These are phyloP conservation scores for Lophotis ruficrista DNA, from an alignment of 2,113 vertebrate genomes.

Conservation along the genomic window DNA sequence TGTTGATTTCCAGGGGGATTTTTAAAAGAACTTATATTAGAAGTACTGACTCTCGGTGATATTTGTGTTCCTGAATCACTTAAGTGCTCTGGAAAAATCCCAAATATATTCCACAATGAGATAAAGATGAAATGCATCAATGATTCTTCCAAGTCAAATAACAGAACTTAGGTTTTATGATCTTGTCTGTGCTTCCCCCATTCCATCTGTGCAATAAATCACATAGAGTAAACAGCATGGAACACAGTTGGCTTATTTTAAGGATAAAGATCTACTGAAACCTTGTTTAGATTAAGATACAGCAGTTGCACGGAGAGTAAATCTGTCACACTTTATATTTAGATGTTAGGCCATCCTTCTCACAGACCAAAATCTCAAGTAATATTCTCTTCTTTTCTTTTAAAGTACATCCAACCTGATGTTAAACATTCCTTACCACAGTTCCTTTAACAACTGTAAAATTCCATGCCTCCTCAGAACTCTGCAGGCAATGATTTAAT, in stretches of 20 bases:
- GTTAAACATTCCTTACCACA: neutral
- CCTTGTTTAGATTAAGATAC: conserved; percentile 40
- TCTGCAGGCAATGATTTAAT: neutral
- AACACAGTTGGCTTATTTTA: conserved; percentile 25
- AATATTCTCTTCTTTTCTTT: neutral
- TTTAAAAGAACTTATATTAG: neutral
- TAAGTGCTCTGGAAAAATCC: conserved; percentile 11
- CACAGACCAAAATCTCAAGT: neutral
- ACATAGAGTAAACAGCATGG: conserved; percentile 37
- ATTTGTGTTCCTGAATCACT: neutral
- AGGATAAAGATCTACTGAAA: conserved; percentile 37
- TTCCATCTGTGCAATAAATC: conserved; percentile 53
- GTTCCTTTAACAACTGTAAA: conserved; percentile 9
- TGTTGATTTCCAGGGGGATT: neutral
- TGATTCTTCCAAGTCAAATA: conserved; percentile 36
- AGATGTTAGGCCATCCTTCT: neutral
- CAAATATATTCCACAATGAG: neutral
- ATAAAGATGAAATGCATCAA: conserved; percentile 35
- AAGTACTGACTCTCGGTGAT: neutral
- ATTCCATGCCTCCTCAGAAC: neutral
- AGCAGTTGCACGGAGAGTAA: conserved; percentile 26
- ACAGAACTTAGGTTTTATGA: conserved; percentile 24
- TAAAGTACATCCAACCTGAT: neutral
- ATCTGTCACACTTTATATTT: conserved; percentile 44
- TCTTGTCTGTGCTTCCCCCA: conserved; percentile 47